These are phyloP conservation scores for Drosophila meridionalis DNA, from an alignment of 2,888 invertebrate species.

Conservation along the genomic window DNA sequence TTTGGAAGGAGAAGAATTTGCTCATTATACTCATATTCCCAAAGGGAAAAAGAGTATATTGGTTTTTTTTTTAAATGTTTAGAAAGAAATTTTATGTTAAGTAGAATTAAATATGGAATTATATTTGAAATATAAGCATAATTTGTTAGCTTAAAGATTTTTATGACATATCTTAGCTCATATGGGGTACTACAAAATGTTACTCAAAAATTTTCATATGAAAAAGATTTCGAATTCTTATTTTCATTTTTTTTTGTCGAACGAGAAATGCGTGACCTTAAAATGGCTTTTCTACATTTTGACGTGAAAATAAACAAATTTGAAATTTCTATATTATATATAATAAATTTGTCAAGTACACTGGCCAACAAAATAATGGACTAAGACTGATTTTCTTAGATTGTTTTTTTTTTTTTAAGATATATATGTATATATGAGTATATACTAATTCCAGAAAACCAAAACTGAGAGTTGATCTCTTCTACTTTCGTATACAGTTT, in stretches of 20 bases:
- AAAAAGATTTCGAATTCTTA: neutral
- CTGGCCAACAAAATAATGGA: neutral
- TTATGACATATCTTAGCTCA: neutral
- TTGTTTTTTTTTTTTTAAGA: too few relatives aligned
- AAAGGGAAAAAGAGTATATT: too few relatives aligned
- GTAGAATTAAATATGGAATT: neutral
- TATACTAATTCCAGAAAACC: too few relatives aligned
- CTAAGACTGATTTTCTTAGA: too few relatives aligned
- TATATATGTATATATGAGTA: too few relatives aligned
- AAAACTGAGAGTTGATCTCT: too few relatives aligned
- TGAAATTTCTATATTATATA: neutral
- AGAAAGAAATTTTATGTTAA: neutral
- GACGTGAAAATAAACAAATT: slow-evolving; percentile 3
- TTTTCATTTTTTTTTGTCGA: neutral
- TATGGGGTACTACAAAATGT: neutral
- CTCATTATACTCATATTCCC: too few relatives aligned
- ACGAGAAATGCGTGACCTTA: neutral
- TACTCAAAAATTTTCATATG: neutral
- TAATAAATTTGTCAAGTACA: neutral
- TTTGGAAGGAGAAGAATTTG: neutral
- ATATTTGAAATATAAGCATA: neutral
- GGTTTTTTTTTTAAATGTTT: neutral
- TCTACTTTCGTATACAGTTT: too few relatives aligned
- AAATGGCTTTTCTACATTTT: neutral
- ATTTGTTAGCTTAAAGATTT: neutral